phyloP scores from a whole-genome alignment of 2,888 invertebrate genomes.

The Stictocephala bisonia region DNA sequence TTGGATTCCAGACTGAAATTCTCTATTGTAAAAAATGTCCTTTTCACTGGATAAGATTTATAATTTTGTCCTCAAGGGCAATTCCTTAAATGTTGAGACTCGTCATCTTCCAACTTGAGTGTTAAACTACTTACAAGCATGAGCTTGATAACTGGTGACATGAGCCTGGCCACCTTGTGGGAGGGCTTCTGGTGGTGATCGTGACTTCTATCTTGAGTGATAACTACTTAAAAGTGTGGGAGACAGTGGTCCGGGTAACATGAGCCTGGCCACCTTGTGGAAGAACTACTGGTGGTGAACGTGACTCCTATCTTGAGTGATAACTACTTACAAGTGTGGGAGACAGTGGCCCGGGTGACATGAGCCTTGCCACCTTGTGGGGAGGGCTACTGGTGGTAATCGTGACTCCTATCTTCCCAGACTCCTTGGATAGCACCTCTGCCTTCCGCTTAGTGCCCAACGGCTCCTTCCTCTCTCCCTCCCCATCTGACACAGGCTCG shows the following conservation, averaged over 20 bases:
- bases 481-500: conserved; percentile 44
- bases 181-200: conserved; percentile 79
- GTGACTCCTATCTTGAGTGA: conserved; percentile 93
- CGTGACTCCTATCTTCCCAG: conserved; percentile 91
- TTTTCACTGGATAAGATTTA: too few relatives aligned
- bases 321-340: conserved; percentile 60
- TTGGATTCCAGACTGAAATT: too few relatives aligned
- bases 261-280: conserved; percentile 64
- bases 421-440: conserved; percentile 86
- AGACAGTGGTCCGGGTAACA: conserved; percentile 34
- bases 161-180: conserved; percentile 64
- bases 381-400: conserved; percentile 80
- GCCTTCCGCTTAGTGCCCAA: conserved; percentile 81
- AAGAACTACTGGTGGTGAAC: conserved; percentile 79
- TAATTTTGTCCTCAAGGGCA: too few relatives aligned
- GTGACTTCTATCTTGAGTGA: conserved; percentile 93
- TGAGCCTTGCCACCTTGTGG: conserved; percentile 63
- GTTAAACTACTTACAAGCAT: too few relatives aligned
- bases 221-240: conserved; percentile 61
- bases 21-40: too few relatives aligned
- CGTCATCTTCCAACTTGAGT: too few relatives aligned
- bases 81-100: too few relatives aligned
- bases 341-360: conserved; percentile 34
- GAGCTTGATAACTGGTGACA: too few relatives aligned
- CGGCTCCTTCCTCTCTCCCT: conserved; percentile 38